Percentiles rank a stretch among this genome's conserved stretches.
Conservation (phyloP, 2,888 invertebrate genomes). For the Laspeyria flexula region DNA sequence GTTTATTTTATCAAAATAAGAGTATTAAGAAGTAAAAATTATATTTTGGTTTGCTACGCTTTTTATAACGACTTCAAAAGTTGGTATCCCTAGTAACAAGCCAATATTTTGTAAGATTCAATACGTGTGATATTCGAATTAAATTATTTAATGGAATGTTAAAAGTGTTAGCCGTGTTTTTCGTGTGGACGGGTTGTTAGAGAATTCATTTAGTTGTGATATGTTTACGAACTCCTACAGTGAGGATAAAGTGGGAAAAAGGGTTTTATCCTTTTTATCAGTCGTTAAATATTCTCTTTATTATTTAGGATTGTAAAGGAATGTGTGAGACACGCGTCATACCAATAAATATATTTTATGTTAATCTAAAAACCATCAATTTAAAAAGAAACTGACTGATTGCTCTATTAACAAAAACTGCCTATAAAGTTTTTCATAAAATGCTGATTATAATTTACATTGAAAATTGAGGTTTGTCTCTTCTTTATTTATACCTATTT, state of each 20-base stretch:
- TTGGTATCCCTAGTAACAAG: background rate
- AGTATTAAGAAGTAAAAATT: no score
- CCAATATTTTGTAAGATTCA: slow-evolving; percentile 20
- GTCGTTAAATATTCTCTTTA: background rate
- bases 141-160: slow-evolving; percentile 15
- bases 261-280: background rate
- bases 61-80: background rate
- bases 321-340: background rate
- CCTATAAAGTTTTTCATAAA: no score
- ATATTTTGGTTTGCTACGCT: no score
- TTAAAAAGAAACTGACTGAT: no score
- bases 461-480: no score
- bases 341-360: background rate
- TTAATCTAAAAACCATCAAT: no score
- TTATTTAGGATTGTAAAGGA: background rate
- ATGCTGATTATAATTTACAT: no score
- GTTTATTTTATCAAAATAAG: no score
- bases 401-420: no score
- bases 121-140: slow-evolving; percentile 4
- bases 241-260: background rate
- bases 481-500: no score
- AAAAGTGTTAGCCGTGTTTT: background rate
- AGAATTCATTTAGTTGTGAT: slow-evolving; percentile 18
- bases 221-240: background rate
- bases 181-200: slow-evolving; percentile 9